Percentiles rank a stretch among this genome's conserved stretches.
Conservation (phyloP, 2,888 invertebrate genomes). For the Mayetiola destructor region DNA sequence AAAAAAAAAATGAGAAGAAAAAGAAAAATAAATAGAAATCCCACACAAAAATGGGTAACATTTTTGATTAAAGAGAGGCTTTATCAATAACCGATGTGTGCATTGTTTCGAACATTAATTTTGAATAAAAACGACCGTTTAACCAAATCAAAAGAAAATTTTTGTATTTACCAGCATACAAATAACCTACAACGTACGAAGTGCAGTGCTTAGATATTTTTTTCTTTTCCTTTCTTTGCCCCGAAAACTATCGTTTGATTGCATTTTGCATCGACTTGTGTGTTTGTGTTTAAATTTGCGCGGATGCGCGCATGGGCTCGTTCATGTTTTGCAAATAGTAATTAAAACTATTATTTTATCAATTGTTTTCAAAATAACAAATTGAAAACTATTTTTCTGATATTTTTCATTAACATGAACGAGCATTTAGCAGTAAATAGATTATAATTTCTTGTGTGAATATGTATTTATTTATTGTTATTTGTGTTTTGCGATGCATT, state of each 20-base stretch:
- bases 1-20: no score
- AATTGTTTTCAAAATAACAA: slow-evolving; percentile 5
- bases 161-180: no score
- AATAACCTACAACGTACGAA: no score
- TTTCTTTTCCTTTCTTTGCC: not conserved
- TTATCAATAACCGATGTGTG: not conserved
- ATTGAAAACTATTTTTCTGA: not conserved
- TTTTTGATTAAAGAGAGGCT: no score
- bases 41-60: not conserved
- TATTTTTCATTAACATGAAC: not conserved
- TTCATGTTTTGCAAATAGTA: not conserved
- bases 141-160: slow-evolving; percentile 5
- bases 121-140: slow-evolving; percentile 2
- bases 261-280: not conserved
- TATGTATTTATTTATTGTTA: slow-evolving; percentile 3
- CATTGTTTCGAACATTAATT: slow-evolving; percentile 4
- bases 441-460: slow-evolving; percentile 9
- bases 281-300: not conserved
- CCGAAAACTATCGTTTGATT: no score
- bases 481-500: not conserved
- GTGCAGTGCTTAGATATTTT: no score
- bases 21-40: slow-evolving; percentile 7
- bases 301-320: not conserved
- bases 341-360: slow-evolving; percentile 10
- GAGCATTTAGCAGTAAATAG: not conserved